Conservation (phyloP, 1,140 invertebrate species). For the Helicoverpa armigera region DNA sequence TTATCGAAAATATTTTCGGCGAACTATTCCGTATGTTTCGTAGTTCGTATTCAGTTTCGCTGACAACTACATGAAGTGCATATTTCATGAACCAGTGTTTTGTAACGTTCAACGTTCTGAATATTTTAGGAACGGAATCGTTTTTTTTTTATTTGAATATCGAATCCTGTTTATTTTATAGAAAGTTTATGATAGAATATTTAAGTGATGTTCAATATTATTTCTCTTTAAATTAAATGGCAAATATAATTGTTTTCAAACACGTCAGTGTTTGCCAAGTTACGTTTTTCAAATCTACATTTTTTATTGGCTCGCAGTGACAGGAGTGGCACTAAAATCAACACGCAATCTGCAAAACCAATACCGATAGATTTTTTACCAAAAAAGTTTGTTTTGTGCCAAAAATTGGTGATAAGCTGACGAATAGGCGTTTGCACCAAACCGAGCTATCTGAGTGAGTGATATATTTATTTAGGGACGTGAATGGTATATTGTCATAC, state of each 20-base stretch:
- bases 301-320: not conserved
- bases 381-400: not conserved
- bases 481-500: not conserved
- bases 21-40: constrained; percentile 13
- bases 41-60: not conserved
- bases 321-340: constrained; percentile 1
- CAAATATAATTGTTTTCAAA: not conserved
- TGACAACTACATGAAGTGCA: constrained; percentile 3
- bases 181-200: too few species aligned
- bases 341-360: constrained; percentile 15
- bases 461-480: not conserved
- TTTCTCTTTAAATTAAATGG: not conserved
- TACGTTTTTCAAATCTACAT: not conserved
- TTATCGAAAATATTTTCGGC: constrained; percentile 35
- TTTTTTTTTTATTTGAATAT: not conserved
- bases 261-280: not conserved
- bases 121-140: constrained; percentile 1
- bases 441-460: not conserved
- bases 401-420: not conserved
- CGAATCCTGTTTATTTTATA: too few species aligned
- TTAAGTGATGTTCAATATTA: too few species aligned
- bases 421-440: not conserved
- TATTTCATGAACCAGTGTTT: not conserved
- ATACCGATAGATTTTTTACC: not conserved
- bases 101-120: not conserved